Evolutionary conservation across 2,113 vertebrate genomes (phyloP).

Genomic region (Nothocercus julius): DNA sequence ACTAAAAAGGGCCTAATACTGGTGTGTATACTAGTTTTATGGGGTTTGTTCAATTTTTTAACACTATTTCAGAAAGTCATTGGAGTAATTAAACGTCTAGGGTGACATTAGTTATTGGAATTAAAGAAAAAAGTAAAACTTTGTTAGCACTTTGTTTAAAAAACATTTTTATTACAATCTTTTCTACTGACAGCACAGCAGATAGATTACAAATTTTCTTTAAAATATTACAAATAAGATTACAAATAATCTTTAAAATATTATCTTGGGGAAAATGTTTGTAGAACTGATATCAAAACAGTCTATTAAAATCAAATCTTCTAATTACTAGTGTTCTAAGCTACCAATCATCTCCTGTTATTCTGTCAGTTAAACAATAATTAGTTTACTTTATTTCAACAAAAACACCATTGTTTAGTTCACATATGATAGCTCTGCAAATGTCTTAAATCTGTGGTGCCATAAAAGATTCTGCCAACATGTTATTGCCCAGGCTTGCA

Average conservation of each 20-base stretch:
- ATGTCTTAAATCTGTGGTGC: too few species aligned
- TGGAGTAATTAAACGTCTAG: not conserved
- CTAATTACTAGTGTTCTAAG: not conserved
- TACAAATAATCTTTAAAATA: not conserved
- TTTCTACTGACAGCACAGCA: not conserved
- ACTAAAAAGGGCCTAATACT: not conserved
- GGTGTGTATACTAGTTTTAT: not conserved
- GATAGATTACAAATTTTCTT: not conserved
- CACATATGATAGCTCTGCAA: too few species aligned
- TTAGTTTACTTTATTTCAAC: too few species aligned
- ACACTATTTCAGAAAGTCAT: not conserved
- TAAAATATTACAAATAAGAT: not conserved
- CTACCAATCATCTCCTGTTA: not conserved
- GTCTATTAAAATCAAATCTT: not conserved
- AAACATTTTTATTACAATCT: not conserved
- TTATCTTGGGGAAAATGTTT: not conserved
- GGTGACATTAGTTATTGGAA: not conserved
- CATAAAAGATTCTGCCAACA: too few species aligned
- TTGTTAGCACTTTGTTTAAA: not conserved
- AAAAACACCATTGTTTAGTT: too few species aligned
- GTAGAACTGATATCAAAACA: too few species aligned
- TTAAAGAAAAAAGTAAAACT: not conserved
- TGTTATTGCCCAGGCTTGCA: too few species aligned
- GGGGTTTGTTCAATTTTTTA: not conserved
- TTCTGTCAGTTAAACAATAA: not conserved